Conservation (phyloP, 2,888 invertebrate species). For the Horisme vitalbata region DNA sequence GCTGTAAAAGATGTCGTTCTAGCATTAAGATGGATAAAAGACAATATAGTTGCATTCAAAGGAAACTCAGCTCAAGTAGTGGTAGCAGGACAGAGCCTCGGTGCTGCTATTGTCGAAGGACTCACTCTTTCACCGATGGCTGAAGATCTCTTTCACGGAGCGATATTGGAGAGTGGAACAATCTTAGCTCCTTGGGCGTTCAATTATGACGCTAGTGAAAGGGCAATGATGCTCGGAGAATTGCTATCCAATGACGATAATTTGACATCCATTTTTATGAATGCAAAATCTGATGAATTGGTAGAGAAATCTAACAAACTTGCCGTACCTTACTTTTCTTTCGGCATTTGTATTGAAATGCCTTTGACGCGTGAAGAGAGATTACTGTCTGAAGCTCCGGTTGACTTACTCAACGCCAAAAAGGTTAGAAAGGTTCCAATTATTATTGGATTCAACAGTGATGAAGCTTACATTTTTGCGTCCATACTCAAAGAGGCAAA, state of each 20-base stretch:
- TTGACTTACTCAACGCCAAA: slow-evolving; percentile 47
- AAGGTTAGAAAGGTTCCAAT: slow-evolving; percentile 52
- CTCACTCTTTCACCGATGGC: slow-evolving; percentile 55
- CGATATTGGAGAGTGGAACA: slow-evolving; percentile 69
- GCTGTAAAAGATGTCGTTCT: slow-evolving; percentile 65
- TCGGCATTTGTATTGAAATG: slow-evolving; percentile 64
- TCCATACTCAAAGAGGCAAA: slow-evolving; percentile 49
- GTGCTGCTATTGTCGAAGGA: slow-evolving; percentile 68
- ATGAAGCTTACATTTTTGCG: slow-evolving; percentile 69
- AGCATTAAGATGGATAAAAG: slow-evolving; percentile 68
- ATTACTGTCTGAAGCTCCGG: slow-evolving; percentile 57
- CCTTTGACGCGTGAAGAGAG: slow-evolving; percentile 56
- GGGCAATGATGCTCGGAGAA: slow-evolving; percentile 46
- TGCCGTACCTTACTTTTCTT: slow-evolving; percentile 60
- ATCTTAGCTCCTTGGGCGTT: slow-evolving; percentile 67
- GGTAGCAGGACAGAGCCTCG: slow-evolving; percentile 66
- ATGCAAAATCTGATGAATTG: slow-evolving; percentile 45
- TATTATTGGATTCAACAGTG: slow-evolving; percentile 65
- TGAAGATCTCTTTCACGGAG: slow-evolving; percentile 61
- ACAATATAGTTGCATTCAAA: slow-evolving; percentile 70
- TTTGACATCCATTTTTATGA: slow-evolving; percentile 35
- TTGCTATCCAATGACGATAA: slow-evolving; percentile 38
- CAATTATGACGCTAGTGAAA: slow-evolving; percentile 61
- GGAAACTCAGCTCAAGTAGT: slow-evolving; percentile 66
- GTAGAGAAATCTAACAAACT: slow-evolving; percentile 48